Conservation (phyloP, 2,888 invertebrate species). For the Atherix ibis region DNA sequence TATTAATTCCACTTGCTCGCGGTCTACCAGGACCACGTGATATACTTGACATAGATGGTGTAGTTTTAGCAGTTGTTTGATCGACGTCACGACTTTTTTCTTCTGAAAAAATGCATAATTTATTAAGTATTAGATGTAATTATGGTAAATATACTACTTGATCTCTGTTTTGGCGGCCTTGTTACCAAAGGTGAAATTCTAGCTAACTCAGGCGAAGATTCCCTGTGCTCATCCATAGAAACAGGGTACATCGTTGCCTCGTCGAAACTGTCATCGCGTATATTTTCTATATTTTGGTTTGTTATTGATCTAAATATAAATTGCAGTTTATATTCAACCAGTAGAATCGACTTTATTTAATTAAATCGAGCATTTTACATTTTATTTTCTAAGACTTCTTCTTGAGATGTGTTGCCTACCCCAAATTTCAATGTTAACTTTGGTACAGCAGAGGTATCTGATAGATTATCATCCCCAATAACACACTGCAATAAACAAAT, state of each 20-base stretch:
- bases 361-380: too few relatives aligned
- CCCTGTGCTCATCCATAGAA: constrained; percentile 30
- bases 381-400: too few relatives aligned
- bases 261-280: constrained; percentile 7
- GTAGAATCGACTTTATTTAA: too few relatives aligned
- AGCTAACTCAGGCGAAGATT: constrained; percentile 66
- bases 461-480: neutral
- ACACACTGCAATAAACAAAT: constrained; percentile 1
- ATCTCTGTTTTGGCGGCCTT: constrained; percentile 59
- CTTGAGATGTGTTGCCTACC: constrained; percentile 44
- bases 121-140: neutral
- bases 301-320: too few relatives aligned
- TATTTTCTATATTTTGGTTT: too few relatives aligned
- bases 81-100: constrained; percentile 9
- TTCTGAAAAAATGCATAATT: constrained; percentile 6
- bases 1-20: neutral
- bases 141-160: constrained; percentile 11
- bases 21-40: constrained; percentile 5
- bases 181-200: constrained; percentile 71
- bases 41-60: neutral
- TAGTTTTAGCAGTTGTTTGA: constrained; percentile 1
- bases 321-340: too few relatives aligned
- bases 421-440: constrained; percentile 67
- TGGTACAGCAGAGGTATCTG: constrained; percentile 36
- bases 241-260: neutral